Percentiles rank a stretch among this genome's conserved stretches.
These are phyloP conservation scores for Hesperophylax magnus DNA, from an alignment of 1,140 invertebrate species.

Conservation along the genomic window DNA sequence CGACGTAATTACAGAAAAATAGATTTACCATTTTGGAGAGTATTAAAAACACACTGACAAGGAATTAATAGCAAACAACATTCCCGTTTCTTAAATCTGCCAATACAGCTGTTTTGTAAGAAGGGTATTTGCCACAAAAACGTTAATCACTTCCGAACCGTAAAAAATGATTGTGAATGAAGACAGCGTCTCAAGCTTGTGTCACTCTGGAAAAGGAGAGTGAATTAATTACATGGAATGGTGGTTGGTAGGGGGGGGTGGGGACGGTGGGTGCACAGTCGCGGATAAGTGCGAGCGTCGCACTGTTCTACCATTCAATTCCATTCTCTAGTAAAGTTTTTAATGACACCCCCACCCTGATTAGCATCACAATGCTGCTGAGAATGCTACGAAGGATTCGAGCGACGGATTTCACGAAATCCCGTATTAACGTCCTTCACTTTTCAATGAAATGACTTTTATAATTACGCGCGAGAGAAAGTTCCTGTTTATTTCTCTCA, in stretches of 20 bases:
- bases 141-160: not conserved
- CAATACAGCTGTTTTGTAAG: too few relatives aligned
- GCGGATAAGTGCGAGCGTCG: not conserved
- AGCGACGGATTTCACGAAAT: not conserved
- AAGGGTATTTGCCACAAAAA: not conserved
- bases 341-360: slow-evolving; percentile 4
- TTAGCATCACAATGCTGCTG: slow-evolving; percentile 2
- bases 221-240: slow-evolving; percentile 14
- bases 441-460: slow-evolving; percentile 13
- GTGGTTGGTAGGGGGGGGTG: not conserved
- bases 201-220: slow-evolving; percentile 2
- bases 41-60: too few relatives aligned
- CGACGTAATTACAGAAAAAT: too few relatives aligned
- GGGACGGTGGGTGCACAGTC: not conserved
- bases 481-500: not conserved
- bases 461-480: slow-evolving; percentile 8
- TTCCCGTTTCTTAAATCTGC: too few relatives aligned
- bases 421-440: slow-evolving; percentile 13
- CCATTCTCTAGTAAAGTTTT: slow-evolving; percentile 10
- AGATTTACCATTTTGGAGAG: too few relatives aligned
- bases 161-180: not conserved
- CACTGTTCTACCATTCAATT: not conserved
- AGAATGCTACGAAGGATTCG: not conserved
- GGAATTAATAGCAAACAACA: too few relatives aligned
- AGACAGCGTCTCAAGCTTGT: not conserved